Percentiles rank a stretch among this genome's conserved stretches.
phyloP scores from a whole-genome alignment of 2,888 invertebrate species.

The Zonitis immaculata region DNA sequence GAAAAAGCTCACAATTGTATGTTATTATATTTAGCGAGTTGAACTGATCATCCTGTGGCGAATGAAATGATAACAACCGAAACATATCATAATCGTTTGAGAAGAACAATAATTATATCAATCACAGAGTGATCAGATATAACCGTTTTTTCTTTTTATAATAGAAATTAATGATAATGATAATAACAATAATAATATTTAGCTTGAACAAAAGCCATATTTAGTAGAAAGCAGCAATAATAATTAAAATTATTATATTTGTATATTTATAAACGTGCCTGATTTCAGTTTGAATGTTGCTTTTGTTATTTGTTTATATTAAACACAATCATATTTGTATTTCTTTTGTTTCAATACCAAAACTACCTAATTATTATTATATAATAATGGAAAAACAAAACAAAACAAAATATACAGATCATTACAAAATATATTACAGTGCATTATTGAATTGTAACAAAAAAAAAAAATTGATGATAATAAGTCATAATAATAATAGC shows the following conservation, averaged over 20 bases:
- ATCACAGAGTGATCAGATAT: conserved; percentile 15
- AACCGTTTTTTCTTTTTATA: conserved; percentile 20
- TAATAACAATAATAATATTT: conserved; percentile 4
- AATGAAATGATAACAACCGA: not conserved
- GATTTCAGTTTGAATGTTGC: conserved; percentile 36
- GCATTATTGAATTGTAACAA: conserved; percentile 25
- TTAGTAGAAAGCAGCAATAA: conserved; percentile 41
- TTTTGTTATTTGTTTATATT: conserved; percentile 40
- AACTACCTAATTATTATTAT: not conserved
- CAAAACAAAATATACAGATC: not conserved
- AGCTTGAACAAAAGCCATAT: conserved; percentile 25
- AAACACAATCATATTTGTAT: conserved; percentile 30
- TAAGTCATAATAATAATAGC: conserved; percentile 20
- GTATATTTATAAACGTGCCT: conserved; percentile 41
- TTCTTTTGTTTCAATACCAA: conserved; percentile 20
- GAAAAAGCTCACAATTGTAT: conserved; percentile 28
- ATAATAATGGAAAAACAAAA: not conserved
- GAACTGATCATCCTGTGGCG: conserved; percentile 9
- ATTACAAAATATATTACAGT: conserved; percentile 26
- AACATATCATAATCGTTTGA: conserved; percentile 33
- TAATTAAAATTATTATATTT: conserved; percentile 31
- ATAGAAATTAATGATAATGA: conserved; percentile 7
- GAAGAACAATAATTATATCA: conserved; percentile 12
- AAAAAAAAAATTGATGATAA: conserved; percentile 8
- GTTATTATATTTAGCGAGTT: conserved; percentile 18